A percentile compares a stretch with the other conserved stretches of the same genome.
phyloP scores from a whole-genome alignment of 1,140 invertebrate genomes.

The Hylyphantes graminicola region DNA sequence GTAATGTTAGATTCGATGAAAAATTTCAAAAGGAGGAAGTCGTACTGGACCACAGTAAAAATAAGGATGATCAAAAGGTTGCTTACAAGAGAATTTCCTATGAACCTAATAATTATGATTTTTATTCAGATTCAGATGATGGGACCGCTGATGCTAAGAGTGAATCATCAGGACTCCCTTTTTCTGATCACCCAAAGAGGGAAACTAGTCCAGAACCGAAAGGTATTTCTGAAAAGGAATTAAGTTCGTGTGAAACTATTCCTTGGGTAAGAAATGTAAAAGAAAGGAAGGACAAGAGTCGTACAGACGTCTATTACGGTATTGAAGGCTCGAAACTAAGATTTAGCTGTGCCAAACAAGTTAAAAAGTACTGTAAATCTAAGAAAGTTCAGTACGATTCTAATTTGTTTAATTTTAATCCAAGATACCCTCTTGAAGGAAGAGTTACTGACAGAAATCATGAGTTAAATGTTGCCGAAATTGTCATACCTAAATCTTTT shows the following conservation, averaged over 20 bases:
- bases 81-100: no score
- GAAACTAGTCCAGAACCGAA: background rate
- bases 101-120: no score
- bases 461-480: background rate
- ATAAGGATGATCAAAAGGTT: background rate
- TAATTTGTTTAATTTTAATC: constrained; percentile 16
- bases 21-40: background rate
- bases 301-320: background rate
- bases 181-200: background rate
- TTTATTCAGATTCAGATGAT: background rate
- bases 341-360: background rate
- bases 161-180: background rate
- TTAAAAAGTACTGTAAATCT: background rate
- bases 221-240: background rate
- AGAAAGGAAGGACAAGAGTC: no score
- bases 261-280: background rate
- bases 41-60: no score
- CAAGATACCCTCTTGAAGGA: background rate
- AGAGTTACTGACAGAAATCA: background rate
- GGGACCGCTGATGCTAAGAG: background rate
- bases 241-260: background rate
- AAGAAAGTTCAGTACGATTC: background rate
- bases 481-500: background rate
- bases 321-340: background rate
- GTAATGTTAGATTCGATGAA: constrained; percentile 3